Percentiles rank a stretch among this genome's conserved stretches.
Evolutionary conservation across 2,797 vertebrate species (phyloP).

Genomic region (Paramormyrops hopkinsi): DNA sequence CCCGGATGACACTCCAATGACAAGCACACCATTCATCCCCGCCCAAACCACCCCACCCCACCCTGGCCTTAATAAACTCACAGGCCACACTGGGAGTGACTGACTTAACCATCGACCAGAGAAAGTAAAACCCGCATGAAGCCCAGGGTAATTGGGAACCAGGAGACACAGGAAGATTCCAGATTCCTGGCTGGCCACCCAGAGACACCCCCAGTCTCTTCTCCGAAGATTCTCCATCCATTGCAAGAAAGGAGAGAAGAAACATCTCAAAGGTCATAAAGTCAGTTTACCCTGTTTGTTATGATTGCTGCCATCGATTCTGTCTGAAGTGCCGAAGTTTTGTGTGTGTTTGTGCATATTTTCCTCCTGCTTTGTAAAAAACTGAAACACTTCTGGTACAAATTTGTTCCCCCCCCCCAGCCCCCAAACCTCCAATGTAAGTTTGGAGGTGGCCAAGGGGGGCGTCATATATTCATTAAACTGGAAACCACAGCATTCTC

Average conservation of each 20-base stretch:
- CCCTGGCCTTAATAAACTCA: not conserved
- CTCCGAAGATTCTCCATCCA: not conserved
- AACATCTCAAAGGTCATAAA: not conserved
- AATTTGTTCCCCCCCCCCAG: slow-evolving; percentile 33
- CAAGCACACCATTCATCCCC: not conserved
- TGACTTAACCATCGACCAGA: slow-evolving; percentile 6
- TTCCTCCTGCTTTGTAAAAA: not conserved
- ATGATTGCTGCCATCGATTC: not conserved
- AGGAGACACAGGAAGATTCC: slow-evolving; percentile 25
- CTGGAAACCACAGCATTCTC: slow-evolving; percentile 54
- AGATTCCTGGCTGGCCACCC: slow-evolving; percentile 15
- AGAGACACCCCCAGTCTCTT: not conserved
- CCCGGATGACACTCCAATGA: not conserved
- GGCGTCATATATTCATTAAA: slow-evolving; percentile 43
- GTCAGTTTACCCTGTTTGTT: not conserved
- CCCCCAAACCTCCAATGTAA: slow-evolving; percentile 12
- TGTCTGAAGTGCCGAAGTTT: not conserved
- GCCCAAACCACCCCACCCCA: not conserved
- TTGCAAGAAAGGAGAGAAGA: not conserved
- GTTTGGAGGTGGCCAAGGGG: slow-evolving; percentile 39
- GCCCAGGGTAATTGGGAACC: slow-evolving; percentile 24
- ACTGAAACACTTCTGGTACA: slow-evolving; percentile 29
- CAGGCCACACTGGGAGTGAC: not conserved
- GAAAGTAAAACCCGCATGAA: not conserved
- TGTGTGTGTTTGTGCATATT: slow-evolving; percentile 30